Evolutionary conservation across 2,113 vertebrate species (phyloP).

Genomic region (Percopsis transmontana): DNA sequence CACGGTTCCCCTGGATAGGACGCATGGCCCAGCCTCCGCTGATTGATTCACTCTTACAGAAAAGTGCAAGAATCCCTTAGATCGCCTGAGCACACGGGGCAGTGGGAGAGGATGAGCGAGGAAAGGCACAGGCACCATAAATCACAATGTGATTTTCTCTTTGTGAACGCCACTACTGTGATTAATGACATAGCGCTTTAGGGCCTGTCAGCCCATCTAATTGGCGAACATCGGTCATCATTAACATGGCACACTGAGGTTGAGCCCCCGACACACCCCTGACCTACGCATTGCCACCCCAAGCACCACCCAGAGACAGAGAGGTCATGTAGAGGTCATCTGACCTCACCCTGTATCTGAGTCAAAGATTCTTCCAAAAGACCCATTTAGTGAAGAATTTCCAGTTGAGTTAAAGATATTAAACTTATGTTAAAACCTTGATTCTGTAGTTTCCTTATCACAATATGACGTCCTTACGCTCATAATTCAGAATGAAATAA

Average conservation of each 20-base stretch:
- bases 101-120: conserved; percentile 40
- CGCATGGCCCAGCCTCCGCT: conserved; percentile 22
- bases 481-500: no score
- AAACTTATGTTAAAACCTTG: no score
- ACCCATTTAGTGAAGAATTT: conserved; percentile 23
- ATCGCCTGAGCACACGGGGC: conserved; percentile 62
- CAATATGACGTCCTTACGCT: no score
- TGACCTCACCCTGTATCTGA: background rate
- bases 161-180: conserved; percentile 67
- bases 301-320: conserved; percentile 44
- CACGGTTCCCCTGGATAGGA: conserved; percentile 38
- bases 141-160: conserved; percentile 77
- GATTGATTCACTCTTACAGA: conserved; percentile 67
- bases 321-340: conserved; percentile 58
- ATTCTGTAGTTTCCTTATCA: no score
- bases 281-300: conserved; percentile 55
- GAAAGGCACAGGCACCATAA: conserved; percentile 71
- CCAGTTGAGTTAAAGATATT: conserved; percentile 12
- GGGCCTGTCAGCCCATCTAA: conserved; percentile 80
- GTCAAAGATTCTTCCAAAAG: conserved; percentile 19
- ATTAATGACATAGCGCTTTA: conserved; percentile 79
- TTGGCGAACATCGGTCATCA: conserved; percentile 83
- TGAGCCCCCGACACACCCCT: conserved; percentile 54
- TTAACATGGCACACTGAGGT: conserved; percentile 72
- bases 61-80: conserved; percentile 53